phyloP scores from a whole-genome alignment of 2,797 vertebrate species.

The Myripristis murdjan region DNA sequence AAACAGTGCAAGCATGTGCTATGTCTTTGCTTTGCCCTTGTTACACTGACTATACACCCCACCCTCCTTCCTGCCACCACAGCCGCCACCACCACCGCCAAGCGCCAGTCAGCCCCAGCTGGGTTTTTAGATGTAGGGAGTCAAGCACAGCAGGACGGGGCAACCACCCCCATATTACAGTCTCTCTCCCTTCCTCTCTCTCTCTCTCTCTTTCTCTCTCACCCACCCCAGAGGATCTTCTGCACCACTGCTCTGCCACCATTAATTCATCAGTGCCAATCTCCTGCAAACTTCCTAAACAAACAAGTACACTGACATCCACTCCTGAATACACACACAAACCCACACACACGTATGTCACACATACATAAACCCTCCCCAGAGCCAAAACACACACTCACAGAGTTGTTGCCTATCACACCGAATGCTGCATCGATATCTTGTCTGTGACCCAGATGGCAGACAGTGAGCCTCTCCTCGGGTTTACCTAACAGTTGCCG shows the following conservation, averaged over 20 bases:
- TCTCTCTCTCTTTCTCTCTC: neutral
- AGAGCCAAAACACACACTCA: conserved; percentile 14
- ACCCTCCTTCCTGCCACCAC: conserved; percentile 2
- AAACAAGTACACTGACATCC: conserved; percentile 65
- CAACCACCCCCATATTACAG: conserved; percentile 15
- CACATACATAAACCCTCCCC: conserved; percentile 20
- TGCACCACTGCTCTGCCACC: conserved; percentile 79
- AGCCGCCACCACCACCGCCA: neutral
- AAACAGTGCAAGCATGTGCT: conserved; percentile 38
- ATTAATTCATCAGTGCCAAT: conserved; percentile 76
- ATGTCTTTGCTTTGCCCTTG: conserved; percentile 74
- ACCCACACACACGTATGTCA: conserved; percentile 19
- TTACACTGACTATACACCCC: conserved; percentile 40
- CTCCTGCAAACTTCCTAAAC: conserved; percentile 70
- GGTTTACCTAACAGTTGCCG: conserved; percentile 40
- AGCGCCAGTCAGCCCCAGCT: conserved; percentile 59
- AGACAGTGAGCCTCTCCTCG: conserved; percentile 8
- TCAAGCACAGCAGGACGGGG: conserved; percentile 24
- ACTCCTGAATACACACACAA: conserved; percentile 25
- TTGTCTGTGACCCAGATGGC: conserved; percentile 36
- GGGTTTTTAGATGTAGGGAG: conserved; percentile 48
- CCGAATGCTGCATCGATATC: conserved; percentile 32
- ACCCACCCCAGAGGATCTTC: conserved; percentile 63
- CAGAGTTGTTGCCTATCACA: conserved; percentile 24
- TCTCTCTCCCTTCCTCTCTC: conserved; percentile 16